Percentiles rank a stretch among this genome's conserved stretches.
Evolutionary conservation across 2,113 vertebrate species (phyloP).

Genomic region (Cisticola juncidis): DNA sequence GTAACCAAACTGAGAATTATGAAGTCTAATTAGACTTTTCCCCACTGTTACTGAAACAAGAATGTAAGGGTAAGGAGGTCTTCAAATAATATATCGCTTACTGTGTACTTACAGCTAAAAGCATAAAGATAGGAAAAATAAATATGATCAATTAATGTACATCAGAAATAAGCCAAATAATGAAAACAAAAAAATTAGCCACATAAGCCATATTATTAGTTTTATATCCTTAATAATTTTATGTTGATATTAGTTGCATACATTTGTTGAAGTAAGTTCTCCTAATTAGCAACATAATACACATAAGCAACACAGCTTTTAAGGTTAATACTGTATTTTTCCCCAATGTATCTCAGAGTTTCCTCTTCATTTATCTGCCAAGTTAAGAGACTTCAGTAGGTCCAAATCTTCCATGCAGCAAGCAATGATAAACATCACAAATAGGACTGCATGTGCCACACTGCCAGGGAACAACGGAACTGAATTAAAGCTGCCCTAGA

Average conservation of each 20-base stretch:
- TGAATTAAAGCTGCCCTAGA: slow-evolving; percentile 16
- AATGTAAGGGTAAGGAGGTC: neutral
- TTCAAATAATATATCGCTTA: neutral
- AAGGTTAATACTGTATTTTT: neutral
- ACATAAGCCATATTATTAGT: neutral
- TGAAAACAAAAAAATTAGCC: neutral
- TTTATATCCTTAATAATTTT: neutral
- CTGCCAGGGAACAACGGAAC: slow-evolving; percentile 29
- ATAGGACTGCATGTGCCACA: slow-evolving; percentile 16
- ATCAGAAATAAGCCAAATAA: neutral
- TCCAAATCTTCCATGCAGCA: neutral
- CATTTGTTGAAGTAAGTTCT: neutral
- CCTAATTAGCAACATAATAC: neutral
- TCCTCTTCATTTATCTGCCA: slow-evolving; percentile 15
- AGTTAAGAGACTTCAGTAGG: neutral
- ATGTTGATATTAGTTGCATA: neutral
- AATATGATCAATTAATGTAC: fast-evolving
- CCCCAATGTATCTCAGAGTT: neutral
- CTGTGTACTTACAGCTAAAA: neutral
- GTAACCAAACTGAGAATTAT: neutral
- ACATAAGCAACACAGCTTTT: neutral
- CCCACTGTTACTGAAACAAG: neutral
- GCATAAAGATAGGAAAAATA: neutral
- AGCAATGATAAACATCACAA: slow-evolving; percentile 8
- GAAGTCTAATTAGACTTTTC: neutral